Percentiles rank a stretch among this genome's conserved stretches.
phyloP scores from a whole-genome alignment of 2,113 vertebrate genomes.

The Hippoglossus stenolepis region DNA sequence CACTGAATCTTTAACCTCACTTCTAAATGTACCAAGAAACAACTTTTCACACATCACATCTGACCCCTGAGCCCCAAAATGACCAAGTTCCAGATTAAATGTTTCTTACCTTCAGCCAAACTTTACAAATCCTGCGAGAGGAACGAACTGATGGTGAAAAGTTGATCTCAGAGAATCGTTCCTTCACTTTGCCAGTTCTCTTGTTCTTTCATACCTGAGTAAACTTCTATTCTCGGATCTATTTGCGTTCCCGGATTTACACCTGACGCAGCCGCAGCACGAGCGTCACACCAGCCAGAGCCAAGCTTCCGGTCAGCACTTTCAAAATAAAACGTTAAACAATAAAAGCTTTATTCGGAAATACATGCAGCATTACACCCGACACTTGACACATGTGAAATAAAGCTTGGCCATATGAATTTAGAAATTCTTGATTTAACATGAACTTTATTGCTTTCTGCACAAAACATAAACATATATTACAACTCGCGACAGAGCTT shows the following conservation, averaged over 20 bases:
- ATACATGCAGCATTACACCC: neutral
- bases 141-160: neutral
- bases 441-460: neutral
- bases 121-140: neutral
- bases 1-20: no score
- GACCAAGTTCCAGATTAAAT: neutral
- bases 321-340: conserved; percentile 54
- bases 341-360: conserved; percentile 2
- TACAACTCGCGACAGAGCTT: neutral
- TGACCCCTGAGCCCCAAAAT: neutral
- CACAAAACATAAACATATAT: conserved; percentile 14
- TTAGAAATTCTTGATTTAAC: conserved; percentile 11
- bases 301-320: neutral
- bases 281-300: neutral
- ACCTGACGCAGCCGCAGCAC: neutral
- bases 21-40: neutral
- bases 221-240: neutral
- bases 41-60: neutral
- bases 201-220: neutral
- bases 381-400: neutral
- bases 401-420: neutral
- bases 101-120: conserved; percentile 24
- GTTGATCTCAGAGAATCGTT: neutral
- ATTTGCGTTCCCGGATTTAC: neutral
- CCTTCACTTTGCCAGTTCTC: neutral